A percentile compares a stretch with the other conserved stretches of the same genome.
Conservation (phyloP, 2,113 vertebrate species). For the Carassius gibelio region DNA sequence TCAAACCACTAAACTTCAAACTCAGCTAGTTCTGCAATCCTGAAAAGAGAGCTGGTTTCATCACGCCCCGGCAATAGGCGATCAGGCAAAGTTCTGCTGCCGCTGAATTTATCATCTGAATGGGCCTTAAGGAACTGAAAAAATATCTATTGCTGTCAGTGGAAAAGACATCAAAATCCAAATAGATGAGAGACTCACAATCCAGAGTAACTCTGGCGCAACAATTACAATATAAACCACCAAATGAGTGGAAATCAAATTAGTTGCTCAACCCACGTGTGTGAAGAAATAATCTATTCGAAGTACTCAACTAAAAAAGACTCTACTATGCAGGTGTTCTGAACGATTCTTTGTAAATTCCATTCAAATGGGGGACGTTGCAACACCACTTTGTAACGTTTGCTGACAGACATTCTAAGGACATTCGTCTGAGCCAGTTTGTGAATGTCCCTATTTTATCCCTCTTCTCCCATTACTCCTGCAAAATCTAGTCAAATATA, state of each 20-base stretch:
- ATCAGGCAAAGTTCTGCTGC: constrained; percentile 33
- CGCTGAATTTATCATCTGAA: constrained; percentile 25
- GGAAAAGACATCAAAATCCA: constrained; percentile 23
- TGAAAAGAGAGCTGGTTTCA: constrained; percentile 37
- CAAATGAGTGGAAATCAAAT: background rate
- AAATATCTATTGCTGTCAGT: constrained; percentile 9
- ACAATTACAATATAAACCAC: background rate
- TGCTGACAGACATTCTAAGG: too few species aligned
- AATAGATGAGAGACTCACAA: background rate
- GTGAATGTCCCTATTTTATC: background rate
- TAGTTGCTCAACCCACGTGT: background rate
- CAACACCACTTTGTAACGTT: too few species aligned
- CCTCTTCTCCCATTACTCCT: background rate
- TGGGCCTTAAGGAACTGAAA: constrained; percentile 4
- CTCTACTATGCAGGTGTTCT: too few species aligned
- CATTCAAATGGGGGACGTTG: too few species aligned
- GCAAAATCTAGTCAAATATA: background rate
- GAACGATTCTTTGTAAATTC: too few species aligned
- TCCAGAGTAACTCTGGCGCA: background rate
- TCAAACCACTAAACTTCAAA: constrained; percentile 50
- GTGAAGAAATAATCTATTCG: too few species aligned
- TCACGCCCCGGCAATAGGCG: constrained; percentile 27
- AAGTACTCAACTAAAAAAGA: too few species aligned
- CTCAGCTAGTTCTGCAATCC: constrained; percentile 34
- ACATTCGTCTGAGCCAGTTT: too few species aligned